Evolutionary conservation across 2,113 vertebrate genomes (phyloP).

Genomic region (Corythornis madagascariensis): DNA sequence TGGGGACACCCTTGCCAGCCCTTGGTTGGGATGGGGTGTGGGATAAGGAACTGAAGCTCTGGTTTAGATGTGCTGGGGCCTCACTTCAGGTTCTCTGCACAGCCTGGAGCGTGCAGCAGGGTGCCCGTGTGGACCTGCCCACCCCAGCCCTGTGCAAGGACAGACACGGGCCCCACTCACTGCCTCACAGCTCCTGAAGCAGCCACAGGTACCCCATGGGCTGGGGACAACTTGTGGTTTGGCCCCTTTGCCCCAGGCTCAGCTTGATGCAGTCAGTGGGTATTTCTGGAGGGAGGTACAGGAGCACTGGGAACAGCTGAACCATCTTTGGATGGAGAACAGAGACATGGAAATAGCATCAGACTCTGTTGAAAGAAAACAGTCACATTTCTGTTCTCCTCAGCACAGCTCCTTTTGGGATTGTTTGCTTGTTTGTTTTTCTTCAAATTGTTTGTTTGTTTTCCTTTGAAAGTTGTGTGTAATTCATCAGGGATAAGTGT

Average conservation of each 20-base stretch:
- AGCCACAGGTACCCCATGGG: neutral
- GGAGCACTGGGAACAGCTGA: neutral
- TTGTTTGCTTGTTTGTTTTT: neutral
- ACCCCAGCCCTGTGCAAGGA: accelerated
- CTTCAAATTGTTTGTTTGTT: neutral
- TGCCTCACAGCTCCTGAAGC: neutral
- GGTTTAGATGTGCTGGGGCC: neutral
- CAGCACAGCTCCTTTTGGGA: neutral
- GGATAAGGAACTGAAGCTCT: neutral
- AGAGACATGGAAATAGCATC: neutral
- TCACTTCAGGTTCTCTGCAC: neutral
- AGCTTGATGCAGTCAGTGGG: neutral
- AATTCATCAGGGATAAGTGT: neutral
- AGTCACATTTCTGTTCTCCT: neutral
- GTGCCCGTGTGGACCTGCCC: accelerated
- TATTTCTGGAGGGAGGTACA: no score
- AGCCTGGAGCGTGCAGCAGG: neutral
- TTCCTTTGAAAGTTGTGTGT: neutral
- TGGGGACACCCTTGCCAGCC: neutral
- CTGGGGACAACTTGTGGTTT: neutral
- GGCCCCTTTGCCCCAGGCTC: neutral
- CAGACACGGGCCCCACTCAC: accelerated
- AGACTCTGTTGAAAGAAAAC: neutral
- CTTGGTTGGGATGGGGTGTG: neutral
- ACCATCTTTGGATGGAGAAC: neutral